Evolutionary conservation across 2,113 vertebrate genomes (phyloP), one percentile per base, ranked within the genome.

Genomic region (Vanacampus margaritifer): DNA sequence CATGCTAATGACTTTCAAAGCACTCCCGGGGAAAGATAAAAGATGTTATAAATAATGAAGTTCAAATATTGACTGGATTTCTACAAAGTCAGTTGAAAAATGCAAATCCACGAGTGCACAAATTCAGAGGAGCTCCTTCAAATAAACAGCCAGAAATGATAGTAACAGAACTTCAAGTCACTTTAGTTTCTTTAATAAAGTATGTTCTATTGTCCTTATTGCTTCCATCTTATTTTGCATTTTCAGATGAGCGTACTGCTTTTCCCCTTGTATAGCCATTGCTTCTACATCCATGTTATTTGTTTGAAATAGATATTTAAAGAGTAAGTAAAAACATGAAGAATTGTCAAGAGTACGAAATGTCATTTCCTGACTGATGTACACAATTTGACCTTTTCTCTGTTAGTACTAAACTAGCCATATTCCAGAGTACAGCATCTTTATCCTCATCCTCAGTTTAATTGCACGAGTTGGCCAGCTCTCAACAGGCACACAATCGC

Each of bases 341-440:
- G 12, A 43, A 51, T 23, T 11, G 21, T 53, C 1, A 23, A 23
- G n/a, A 12, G n/a, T 11, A 23, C 23, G 3, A n/a, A 53, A 53
- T 23, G n/a, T 48, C 46, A 17, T 53, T 24, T 53, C 14, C n/a
- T 48, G 67, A 54, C 19, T 56, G 43, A 67, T 48, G 39, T 45
- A 57, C 54, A 61, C 13, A 56, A 17, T 56, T 14, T 72, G 54
- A 74, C 67, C 70, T 65, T 43, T 67, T 67, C 51, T 59, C 16
- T 63, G 67, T 59, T 56, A 28, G 13, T 26, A 67, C 67, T 56
- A 5, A 41, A 56, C 6, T 56, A 28, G 16, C 24, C 37, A 51
- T 19, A 58, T 19, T 37, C 19, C 23, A 2, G 17, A 73, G 43
- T 1, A 41, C 41, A 54, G 11, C 24, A 16, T 28, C 24, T 56